phyloP scores from a whole-genome alignment of 1,140 invertebrate genomes.

The Drosophila paulistorum region DNA sequence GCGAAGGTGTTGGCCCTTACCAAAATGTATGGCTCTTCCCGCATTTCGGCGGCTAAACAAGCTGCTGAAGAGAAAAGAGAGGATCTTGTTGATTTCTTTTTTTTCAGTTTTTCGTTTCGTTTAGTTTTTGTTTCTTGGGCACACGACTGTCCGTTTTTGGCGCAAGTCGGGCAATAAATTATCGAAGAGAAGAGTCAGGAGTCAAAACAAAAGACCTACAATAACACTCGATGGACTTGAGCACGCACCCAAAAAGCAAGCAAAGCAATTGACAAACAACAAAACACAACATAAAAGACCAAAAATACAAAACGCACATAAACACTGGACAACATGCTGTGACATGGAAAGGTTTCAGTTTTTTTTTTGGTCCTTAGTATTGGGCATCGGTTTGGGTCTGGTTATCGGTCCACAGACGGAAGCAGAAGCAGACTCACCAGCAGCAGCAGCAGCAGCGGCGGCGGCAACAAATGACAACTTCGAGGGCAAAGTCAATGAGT shows the following conservation, averaged over 20 bases:
- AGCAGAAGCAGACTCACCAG: constrained; percentile 14
- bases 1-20: constrained; percentile 57
- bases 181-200: constrained; percentile 53
- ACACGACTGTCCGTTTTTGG: constrained; percentile 65
- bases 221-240: constrained; percentile 61
- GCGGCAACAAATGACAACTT: constrained; percentile 64
- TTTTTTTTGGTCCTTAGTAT: constrained; percentile 22
- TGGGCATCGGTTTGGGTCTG: constrained; percentile 33
- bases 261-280: constrained; percentile 57
- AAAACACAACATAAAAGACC: constrained; percentile 55
- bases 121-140: constrained; percentile 37
- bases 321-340: constrained; percentile 61
- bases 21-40: constrained; percentile 36
- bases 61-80: constrained; percentile 9
- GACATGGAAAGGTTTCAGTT: constrained; percentile 53
- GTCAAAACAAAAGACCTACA: constrained; percentile 65
- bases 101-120: not conserved
- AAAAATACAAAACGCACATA: constrained; percentile 47
- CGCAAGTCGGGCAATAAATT: constrained; percentile 74
- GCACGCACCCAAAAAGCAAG: constrained; percentile 55
- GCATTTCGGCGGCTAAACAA: constrained; percentile 40
- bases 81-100: not conserved
- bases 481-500: constrained; percentile 75
- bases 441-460: constrained; percentile 18
- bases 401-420: constrained; percentile 31